Evolutionary conservation across 2,888 invertebrate species (phyloP).

Genomic region (Philereme vetulata): DNA sequence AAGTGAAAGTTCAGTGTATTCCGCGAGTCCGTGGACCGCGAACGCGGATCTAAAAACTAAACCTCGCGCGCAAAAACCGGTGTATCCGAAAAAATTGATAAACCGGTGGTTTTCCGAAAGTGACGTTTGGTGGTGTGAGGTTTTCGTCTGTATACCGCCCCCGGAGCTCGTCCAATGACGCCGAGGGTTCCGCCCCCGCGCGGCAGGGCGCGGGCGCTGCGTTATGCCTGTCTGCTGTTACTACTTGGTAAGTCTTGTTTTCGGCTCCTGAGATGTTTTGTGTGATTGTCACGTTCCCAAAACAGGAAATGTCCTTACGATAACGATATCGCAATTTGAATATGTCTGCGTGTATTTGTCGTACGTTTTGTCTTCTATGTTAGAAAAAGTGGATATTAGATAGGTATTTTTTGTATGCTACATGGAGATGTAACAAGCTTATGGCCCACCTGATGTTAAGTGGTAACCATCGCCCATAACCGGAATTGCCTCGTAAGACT

Average conservation of each 20-base stretch:
- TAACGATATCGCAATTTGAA: constrained; percentile 3
- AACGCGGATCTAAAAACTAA: constrained; percentile 44
- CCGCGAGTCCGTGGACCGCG: constrained; percentile 49
- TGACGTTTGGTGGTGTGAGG: constrained; percentile 40
- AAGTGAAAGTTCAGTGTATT: constrained; percentile 69
- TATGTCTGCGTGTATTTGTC: not conserved
- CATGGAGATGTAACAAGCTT: no score
- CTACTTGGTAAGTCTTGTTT: constrained; percentile 64
- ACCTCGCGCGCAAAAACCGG: constrained; percentile 15
- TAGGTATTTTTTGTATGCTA: no score
- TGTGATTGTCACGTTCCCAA: constrained; percentile 10
- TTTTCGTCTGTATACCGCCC: constrained; percentile 61
- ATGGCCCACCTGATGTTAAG: no score
- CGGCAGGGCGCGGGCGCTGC: constrained; percentile 45
- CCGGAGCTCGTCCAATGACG: constrained; percentile 74
- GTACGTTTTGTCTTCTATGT: no score
- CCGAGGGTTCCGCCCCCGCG: constrained; percentile 71
- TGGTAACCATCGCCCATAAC: no score
- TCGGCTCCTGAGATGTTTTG: constrained; percentile 14
- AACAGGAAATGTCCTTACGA: not conserved
- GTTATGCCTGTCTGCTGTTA: constrained; percentile 59
- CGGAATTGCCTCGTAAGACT: no score
- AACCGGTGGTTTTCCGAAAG: constrained; percentile 1
- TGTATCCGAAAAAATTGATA: not conserved
- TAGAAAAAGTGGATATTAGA: no score